Percentiles rank a stretch among this genome's conserved stretches.
Conservation (phyloP, 1,140 invertebrate genomes). For the Protaetia brevitarsis region DNA sequence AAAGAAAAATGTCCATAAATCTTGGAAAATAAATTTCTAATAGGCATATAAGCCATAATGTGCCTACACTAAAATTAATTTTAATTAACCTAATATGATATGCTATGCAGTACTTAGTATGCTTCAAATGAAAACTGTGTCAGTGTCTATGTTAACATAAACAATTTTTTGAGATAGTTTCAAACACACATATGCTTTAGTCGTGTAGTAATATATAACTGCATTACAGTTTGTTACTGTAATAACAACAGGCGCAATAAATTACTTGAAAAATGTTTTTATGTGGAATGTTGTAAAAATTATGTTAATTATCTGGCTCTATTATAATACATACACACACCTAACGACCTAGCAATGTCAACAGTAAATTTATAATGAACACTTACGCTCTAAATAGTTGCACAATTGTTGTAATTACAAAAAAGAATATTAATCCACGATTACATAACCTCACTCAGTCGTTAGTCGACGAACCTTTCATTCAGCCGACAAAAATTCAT, state of each 20-base stretch:
- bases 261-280: background rate
- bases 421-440: background rate
- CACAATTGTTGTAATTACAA: conserved; percentile 9
- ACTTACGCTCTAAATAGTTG: conserved; percentile 12
- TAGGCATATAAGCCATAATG: too few species aligned
- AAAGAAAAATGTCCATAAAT: too few species aligned
- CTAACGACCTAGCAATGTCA: conserved; percentile 3
- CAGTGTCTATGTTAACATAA: too few species aligned
- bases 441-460: background rate
- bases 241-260: background rate
- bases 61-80: too few species aligned
- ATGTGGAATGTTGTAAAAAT: background rate
- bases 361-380: conserved; percentile 9
- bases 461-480: background rate
- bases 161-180: too few species aligned
- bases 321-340: conserved; percentile 3
- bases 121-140: too few species aligned
- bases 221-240: too few species aligned
- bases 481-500: background rate
- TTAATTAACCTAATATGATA: too few species aligned
- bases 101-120: too few species aligned
- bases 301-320: background rate
- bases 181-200: too few species aligned
- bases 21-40: too few species aligned
- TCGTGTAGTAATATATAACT: too few species aligned